Base-by-base conservation (phyloP, 2,113 vertebrate genomes). In the Lycaon pictus region DNA sequence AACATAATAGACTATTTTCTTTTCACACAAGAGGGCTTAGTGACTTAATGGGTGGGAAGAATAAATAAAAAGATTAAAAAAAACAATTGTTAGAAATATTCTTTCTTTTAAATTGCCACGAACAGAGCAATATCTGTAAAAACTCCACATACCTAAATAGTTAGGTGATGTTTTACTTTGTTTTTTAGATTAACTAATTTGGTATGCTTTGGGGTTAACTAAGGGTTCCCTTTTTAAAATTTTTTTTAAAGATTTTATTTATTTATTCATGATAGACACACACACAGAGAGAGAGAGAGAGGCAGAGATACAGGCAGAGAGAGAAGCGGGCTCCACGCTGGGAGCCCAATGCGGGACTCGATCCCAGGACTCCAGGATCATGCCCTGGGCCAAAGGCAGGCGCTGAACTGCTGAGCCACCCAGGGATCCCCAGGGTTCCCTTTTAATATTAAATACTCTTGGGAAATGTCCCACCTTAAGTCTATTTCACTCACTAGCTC, bases 121-220 rank as follows among this genome's bases (percentile, higher is more conserved):
- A 97, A 9, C 2, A 63, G 65, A 97, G 13, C 3, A 69, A 19
- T 90, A 76, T 81, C 79, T 95, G 4, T 94, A 69, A 76, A 79
- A n/a, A 71, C 1, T 51, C 56, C 19, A 74, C 17, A 86, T 72
- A 35, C n/a, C 76, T 86, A 67, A 86, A 72, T 4, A 72, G 37
- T 84, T 86, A 72, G 17, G 48, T 35, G 32, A 5, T 37, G 1
- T 72, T 53, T 43, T 85, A 43, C 56, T 96, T 81, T 89, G 85
- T 22, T 22, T 86, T 93, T 95, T 94, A 80, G 55, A 71, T 88
- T 37, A 88, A 94, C 83, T 74, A 71, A 90, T 51, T 84, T n/a
- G 51, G 27, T 67, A 88, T 76, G 17, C 22, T 27, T 81, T 91
- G 48, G 43, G 1, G 22, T 80, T 85, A 62, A 69, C 84, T 88